Evolutionary conservation across 2,113 vertebrate genomes (phyloP).

Genomic region (Chaetodon auriga): DNA sequence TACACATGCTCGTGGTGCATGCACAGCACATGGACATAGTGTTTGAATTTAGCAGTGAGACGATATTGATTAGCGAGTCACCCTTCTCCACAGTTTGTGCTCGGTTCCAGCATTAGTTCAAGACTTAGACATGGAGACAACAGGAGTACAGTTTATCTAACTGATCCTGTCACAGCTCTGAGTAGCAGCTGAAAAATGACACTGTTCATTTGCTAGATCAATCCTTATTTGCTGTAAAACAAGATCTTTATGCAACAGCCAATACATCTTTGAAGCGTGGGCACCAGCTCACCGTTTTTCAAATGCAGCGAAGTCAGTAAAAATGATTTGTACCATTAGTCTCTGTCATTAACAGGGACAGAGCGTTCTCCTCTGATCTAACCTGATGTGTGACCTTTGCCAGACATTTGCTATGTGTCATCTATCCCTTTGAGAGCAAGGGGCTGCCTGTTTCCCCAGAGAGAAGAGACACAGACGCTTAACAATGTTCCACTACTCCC

Average conservation of each 20-base stretch:
- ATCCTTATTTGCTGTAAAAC: conserved; percentile 49
- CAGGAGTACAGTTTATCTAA: conserved; percentile 5
- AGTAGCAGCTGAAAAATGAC: conserved; percentile 25
- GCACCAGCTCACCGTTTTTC: neutral
- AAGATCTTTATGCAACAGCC: conserved; percentile 32
- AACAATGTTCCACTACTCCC: neutral
- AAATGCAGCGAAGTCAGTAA: conserved; percentile 5
- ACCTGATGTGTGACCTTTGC: conserved; percentile 28
- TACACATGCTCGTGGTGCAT: neutral
- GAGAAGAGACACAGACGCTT: neutral
- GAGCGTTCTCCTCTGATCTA: conserved; percentile 11
- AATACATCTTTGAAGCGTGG: conserved; percentile 11
- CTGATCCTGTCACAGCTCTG: conserved; percentile 5
- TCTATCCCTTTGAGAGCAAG: conserved; percentile 15
- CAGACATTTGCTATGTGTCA: conserved; percentile 22
- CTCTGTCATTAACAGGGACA: conserved; percentile 27
- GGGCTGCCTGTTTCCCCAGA: neutral
- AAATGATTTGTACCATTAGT: conserved; percentile 36
- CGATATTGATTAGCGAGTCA: neutral
- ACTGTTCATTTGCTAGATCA: conserved; percentile 36
- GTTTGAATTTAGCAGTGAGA: neutral
- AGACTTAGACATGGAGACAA: conserved; percentile 1
- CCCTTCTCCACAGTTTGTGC: neutral
- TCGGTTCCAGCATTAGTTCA: conserved; percentile 2
- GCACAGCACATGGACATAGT: neutral